Base-by-base conservation (phyloP, 2,888 invertebrate species). In the Steinernema carpocapsae region DNA sequence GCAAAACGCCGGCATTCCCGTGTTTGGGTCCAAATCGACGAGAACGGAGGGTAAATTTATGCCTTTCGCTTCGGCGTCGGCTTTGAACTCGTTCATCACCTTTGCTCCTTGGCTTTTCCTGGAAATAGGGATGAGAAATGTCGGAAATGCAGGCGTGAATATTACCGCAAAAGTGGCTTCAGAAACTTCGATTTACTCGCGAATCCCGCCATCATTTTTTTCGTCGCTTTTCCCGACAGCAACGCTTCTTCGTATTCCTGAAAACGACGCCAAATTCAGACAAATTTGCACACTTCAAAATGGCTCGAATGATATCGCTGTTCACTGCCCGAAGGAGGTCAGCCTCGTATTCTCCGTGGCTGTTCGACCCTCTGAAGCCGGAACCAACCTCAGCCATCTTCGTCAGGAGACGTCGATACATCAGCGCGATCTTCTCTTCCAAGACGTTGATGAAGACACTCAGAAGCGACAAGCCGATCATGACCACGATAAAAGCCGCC, bases 401-500 rank as follows among this genome's bases (percentile, higher is more conserved):
- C 48, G 79, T 77, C 0, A 86, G 77, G 22, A 86, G 70, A 17
- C 77, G 78, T 80, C 82, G 83, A 74, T 85, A 86, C 77, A 85
- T 79, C 29, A 78, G 70, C 51, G 82, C 82, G 56, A 85, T 64
- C 72, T 86, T 86, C 72, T 85, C 86, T 71, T 85, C 82, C 37
- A 86, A 79, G 3, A 86, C 86, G 73, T 85, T 84, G 72, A 86
- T 87, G 76, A 85, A 86, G 19, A 86, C 86, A 29, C 82, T 85
- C 17, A 86, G 79, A 78, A 86, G 79, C 0, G 86, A 81, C 19
- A 86, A 72, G 7, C 86, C 86, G 14, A 86, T 75, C 22, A 86
- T 75, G 6, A 86, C 84, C 1, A 84, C 75, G 22, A 76, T 76
- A 52, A 88, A 88, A 0, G 88, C 87, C 7, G 88, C 83, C 12